Base-by-base conservation (phyloP, 2,797 vertebrate species). In the Ficedula albicollis region DNA sequence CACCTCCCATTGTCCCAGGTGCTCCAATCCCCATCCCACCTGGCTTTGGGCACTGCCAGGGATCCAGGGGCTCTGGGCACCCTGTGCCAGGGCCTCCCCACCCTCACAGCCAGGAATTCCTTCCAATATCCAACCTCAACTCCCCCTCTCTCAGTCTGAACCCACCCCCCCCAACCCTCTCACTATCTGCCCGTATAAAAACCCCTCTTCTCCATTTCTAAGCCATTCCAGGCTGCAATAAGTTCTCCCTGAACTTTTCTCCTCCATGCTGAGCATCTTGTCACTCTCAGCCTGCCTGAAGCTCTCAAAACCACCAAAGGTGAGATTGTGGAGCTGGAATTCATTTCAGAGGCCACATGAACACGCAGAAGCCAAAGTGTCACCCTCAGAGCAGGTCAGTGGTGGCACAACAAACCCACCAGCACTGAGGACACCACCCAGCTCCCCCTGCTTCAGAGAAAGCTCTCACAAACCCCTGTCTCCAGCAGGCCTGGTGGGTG, bases 401-500 rank as follows among this genome's bases (percentile, higher is more conserved):
- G n/a, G 23, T 39, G 11, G 5, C 25, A 38, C 5, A 41, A 9
- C 4, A 15, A 69, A n/a, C 23, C 26, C 41, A 18, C 41, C 32
- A 38, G 73, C 77, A 0, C 81, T 0, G 39, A 56, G 52, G 51
- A 64, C 54, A 29, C 5, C 7, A 6, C 52, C 69, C 10, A 9
- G 0, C 60, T 34, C 21, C 74, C 74, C 27, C 64, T 60, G 10
- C 0, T 64, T 55, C 29, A 13, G 41, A 76, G 76, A 43, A 82
- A 48, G 5, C 41, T 94, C 48, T 46, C 27, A 30, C 84, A 60
- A 91, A 26, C 58, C 23, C 36, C 68, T 73, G 34, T 48, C 51
- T 59, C 77, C 82, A 59, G 16, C 75, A 62, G 82, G 48, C 90
- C 95, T 97, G 80, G 94, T 98, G 98, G 98, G 98, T 99, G 98